phyloP scores from a whole-genome alignment of 2,113 vertebrate species.

The Nesogale talazaci region DNA sequence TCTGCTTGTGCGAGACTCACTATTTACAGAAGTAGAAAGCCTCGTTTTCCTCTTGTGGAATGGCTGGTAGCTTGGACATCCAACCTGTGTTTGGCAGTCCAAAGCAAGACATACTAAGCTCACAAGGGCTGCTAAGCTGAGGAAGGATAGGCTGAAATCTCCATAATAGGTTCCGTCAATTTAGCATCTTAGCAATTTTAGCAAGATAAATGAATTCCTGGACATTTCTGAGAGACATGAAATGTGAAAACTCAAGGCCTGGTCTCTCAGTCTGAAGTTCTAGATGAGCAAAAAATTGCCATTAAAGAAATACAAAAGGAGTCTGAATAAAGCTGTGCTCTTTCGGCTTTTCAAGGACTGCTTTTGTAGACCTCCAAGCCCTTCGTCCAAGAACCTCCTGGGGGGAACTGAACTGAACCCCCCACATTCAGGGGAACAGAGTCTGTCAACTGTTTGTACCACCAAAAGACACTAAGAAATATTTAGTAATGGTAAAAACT shows the following conservation, averaged over 20 bases:
- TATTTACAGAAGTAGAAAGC: too few relatives aligned
- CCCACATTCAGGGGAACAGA: not conserved
- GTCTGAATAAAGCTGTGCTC: not conserved
- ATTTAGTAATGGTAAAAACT: not conserved
- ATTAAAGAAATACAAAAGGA: not conserved
- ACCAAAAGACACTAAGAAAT: not conserved
- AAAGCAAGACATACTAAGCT: too few relatives aligned
- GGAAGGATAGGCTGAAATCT: not conserved
- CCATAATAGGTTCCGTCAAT: not conserved
- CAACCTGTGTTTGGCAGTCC: too few relatives aligned
- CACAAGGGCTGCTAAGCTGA: too few relatives aligned
- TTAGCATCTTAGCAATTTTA: not conserved
- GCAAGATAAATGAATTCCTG: conserved; percentile 12
- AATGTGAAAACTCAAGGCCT: conserved; percentile 17
- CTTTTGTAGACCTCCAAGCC: not conserved
- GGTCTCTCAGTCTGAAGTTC: not conserved
- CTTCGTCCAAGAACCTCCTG: not conserved
- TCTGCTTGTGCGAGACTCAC: too few relatives aligned
- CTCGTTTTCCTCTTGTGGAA: too few relatives aligned
- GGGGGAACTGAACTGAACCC: not conserved
- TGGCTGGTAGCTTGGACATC: too few relatives aligned
- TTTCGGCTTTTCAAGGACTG: not conserved
- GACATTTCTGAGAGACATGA: conserved; percentile 6
- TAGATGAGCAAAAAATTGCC: conserved; percentile 3
- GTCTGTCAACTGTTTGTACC: not conserved